Evolutionary conservation across 2,797 vertebrate species (phyloP).

Genomic region (Anguilla obscura): DNA sequence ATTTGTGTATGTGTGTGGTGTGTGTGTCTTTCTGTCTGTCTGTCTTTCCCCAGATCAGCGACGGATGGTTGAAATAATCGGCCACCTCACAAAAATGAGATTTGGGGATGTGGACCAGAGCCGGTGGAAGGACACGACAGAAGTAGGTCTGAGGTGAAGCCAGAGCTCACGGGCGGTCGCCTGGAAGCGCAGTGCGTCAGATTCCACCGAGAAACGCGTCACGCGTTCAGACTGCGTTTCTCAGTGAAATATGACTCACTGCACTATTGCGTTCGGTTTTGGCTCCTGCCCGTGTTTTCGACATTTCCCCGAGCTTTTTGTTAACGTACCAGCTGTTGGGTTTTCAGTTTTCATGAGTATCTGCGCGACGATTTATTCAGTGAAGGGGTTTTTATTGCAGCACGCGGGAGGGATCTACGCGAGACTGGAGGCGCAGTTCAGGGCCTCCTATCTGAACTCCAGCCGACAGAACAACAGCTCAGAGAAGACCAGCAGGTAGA

Average conservation of each 20-base stretch:
- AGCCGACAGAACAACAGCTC: conserved; percentile 73
- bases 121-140: conserved; percentile 85
- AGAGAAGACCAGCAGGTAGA: conserved; percentile 85
- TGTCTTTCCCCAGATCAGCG: conserved; percentile 81
- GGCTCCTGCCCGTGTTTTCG: not conserved
- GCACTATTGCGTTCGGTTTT: not conserved
- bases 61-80: conserved; percentile 92
- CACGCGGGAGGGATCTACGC: conserved; percentile 90
- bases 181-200: not conserved
- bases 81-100: conserved; percentile 91
- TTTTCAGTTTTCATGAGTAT: conserved; percentile 20
- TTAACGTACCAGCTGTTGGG: not conserved
- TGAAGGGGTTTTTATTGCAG: conserved; percentile 58
- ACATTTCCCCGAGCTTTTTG: not conserved
- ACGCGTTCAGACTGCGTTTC: not conserved
- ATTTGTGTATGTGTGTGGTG: not conserved
- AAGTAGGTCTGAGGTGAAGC: conserved; percentile 68
- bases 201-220: not conserved
- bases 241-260: not conserved
- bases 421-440: conserved; percentile 88
- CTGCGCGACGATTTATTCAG: not conserved
- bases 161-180: not conserved
- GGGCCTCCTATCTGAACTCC: conserved; percentile 71
- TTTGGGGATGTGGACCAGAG: conserved; percentile 86
- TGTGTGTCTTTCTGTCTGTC: not conserved